Base-by-base conservation (phyloP, 2,797 vertebrate species). In the Pempheris klunzingeri region DNA sequence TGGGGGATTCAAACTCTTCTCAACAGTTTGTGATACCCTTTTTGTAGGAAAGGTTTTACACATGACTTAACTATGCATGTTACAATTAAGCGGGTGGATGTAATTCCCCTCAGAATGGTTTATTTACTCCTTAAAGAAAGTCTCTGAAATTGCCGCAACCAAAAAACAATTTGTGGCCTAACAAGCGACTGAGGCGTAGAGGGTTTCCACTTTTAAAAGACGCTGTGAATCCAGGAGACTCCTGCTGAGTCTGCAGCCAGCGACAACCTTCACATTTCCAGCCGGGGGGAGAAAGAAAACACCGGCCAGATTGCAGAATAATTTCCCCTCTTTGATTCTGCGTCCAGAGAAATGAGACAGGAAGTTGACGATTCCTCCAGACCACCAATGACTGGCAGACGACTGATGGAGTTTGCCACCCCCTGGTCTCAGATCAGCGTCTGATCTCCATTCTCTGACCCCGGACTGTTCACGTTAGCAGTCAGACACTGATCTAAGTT, bases 271-370 rank as follows among this genome's bases (percentile, higher is more conserved):
- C 78, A 86, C 90, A 71, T 93, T 91, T 90, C 85, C 89, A 93
- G 88, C 78, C 79, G 36, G 55, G 46, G 36, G 77, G 73, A 71
- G 10, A 60, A 88, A 92, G 88, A 85, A 90, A 94, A 94, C 90
- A 90, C 80, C 84, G 74, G 87, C 90, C 91, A 94, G 93, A 95
- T 95, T 96, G 89, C 91, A 63, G 72, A 92, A 90, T 92, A 93
- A 95, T 96, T 95, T 94, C 88, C 87, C 86, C 78, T 67, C 93
- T 96, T 96, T 94, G 94, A 95, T 95, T 96, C 90, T 86, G 88
- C 85, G 71, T 82, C 92, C 86, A 90, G 86, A 85, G 80, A 93
- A 95, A 90, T 77, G 88, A 95, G 94, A 92, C 95, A 96, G 95
- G 94, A 97, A 96, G 94, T 94, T 80, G 88, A 94, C 93, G 81